These are phyloP conservation scores for Campodea augens DNA, from an alignment of 1,140 invertebrate species.

Conservation along the genomic window DNA sequence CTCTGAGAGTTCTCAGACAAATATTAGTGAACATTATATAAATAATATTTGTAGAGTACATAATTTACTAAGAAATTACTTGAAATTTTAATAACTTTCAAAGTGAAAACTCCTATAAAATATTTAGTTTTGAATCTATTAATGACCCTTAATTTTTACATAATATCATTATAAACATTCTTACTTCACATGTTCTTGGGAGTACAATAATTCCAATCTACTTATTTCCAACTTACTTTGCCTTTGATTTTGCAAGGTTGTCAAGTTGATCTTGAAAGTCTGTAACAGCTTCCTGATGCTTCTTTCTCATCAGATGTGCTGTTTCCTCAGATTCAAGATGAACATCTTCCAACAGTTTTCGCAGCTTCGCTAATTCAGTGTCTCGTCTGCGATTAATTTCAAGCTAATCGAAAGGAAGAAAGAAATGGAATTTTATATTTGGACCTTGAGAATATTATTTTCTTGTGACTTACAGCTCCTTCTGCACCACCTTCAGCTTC, in stretches of 20 bases:
- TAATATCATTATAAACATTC: too few species aligned
- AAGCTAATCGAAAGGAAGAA: slow-evolving; percentile 41
- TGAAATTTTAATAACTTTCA: too few species aligned
- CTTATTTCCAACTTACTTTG: slow-evolving; percentile 31
- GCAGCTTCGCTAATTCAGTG: slow-evolving; percentile 76
- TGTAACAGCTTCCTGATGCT: slow-evolving; percentile 86
- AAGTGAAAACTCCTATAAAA: too few species aligned
- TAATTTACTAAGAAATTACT: too few species aligned
- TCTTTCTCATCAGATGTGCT: slow-evolving; percentile 78
- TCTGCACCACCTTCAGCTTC: slow-evolving; percentile 94
- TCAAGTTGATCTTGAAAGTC: slow-evolving; percentile 96
- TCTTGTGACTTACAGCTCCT: slow-evolving; percentile 65
- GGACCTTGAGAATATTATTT: neutral
- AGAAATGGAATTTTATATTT: neutral
- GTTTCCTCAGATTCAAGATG: slow-evolving; percentile 93
- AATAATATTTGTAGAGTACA: too few species aligned
- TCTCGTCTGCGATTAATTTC: slow-evolving; percentile 96
- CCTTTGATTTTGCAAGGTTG: slow-evolving; percentile 56
- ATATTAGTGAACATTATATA: too few species aligned
- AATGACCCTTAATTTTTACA: too few species aligned
- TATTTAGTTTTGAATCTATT: too few species aligned
- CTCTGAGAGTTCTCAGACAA: too few species aligned
- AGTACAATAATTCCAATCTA: too few species aligned
- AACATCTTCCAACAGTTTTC: slow-evolving; percentile 91
- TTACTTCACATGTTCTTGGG: too few species aligned